Base-by-base conservation (phyloP, 1,140 invertebrate genomes). In the Zelostemma sp. region DNA sequence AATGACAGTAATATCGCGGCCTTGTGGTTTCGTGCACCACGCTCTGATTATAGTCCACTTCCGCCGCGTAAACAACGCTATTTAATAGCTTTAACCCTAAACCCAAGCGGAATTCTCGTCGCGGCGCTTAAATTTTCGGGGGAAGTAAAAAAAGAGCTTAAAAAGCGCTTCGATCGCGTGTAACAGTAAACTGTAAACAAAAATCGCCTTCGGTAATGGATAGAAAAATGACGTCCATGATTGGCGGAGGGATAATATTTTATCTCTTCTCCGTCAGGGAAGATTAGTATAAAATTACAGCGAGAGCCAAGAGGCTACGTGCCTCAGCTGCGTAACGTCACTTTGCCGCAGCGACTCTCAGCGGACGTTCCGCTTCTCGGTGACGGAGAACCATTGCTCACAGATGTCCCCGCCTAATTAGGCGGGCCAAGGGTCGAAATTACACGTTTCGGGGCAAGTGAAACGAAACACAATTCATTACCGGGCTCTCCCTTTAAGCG, bases 381-480 rank as follows among this genome's bases (percentile, higher is more conserved):
- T 17, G 40, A 14, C 65, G 74, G 75, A 81, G 77, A 81, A 67
- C 68, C 80, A 19, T 79, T 73, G 73, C 61, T 65, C 72, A 81
- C 81, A 83, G 79, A 85, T 85, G 81, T 82, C 81, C 76, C 76
- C 73, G 74, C 61, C 79, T 84, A 84, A 85, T 84, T 85, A 84
- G 75, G 59, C 70, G 69, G 67, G 19, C 64, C 63, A 69, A 66
- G 68, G 65, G 58, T 49, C 68, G 67, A 80, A 85, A 83, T 84
- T 80, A 82, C 79, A 83, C 75, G 79, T 84, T 84, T 77, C 79
- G 74, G 64, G 67, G 74, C 73, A 75, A 76, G 74, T 76, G 72
- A 78, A 81, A 82, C 69, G 80, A 79, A 82, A 82, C 73, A 73
- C 80, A 75, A 82, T 82, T 82, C 80, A 82, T 84, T 84, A 82